Evolutionary conservation across 2,888 invertebrate species (phyloP).

Genomic region (Euspilapteryx auroguttella): DNA sequence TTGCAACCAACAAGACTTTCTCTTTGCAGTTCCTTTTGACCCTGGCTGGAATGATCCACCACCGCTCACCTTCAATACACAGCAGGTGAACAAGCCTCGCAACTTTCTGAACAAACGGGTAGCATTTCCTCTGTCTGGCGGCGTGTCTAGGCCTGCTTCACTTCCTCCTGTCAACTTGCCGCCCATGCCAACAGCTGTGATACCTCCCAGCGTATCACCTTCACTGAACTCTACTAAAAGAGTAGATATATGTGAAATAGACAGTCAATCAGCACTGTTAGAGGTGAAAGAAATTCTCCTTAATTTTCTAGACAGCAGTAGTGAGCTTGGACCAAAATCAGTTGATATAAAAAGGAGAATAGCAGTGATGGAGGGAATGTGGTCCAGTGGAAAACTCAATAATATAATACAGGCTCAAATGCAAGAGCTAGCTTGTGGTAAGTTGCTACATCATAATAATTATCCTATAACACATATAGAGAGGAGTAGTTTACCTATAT

Average conservation of each 20-base stretch:
- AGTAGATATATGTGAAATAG: slow-evolving; percentile 14
- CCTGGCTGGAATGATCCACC: slow-evolving; percentile 65
- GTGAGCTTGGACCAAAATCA: slow-evolving; percentile 37
- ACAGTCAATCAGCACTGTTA: slow-evolving; percentile 23
- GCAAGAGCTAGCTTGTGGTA: slow-evolving; percentile 58
- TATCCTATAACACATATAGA: background rate
- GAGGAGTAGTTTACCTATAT: background rate
- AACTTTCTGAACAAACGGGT: slow-evolving; percentile 56
- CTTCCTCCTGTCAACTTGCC: slow-evolving; percentile 20
- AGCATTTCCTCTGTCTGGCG: slow-evolving; percentile 42
- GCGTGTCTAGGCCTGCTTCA: slow-evolving; percentile 13
- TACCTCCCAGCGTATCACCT: slow-evolving; percentile 12
- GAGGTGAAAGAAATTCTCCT: slow-evolving; percentile 33
- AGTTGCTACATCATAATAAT: slow-evolving; percentile 5
- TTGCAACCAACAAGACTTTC: no score
- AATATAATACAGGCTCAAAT: slow-evolving; percentile 42
- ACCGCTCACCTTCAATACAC: slow-evolving; percentile 41
- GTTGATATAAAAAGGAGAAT: slow-evolving; percentile 59
- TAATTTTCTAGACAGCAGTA: slow-evolving; percentile 26
- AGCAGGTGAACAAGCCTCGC: slow-evolving; percentile 38
- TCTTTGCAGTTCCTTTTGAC: slow-evolving; percentile 35
- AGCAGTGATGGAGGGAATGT: slow-evolving; percentile 57
- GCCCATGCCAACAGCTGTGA: slow-evolving; percentile 15
- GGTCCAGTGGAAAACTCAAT: slow-evolving; percentile 58
- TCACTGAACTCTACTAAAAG: slow-evolving; percentile 6